Evolutionary conservation across 1,140 invertebrate species (phyloP), one percentile per base, ranked within the genome.

Genomic region (Conus ventricosus): DNA sequence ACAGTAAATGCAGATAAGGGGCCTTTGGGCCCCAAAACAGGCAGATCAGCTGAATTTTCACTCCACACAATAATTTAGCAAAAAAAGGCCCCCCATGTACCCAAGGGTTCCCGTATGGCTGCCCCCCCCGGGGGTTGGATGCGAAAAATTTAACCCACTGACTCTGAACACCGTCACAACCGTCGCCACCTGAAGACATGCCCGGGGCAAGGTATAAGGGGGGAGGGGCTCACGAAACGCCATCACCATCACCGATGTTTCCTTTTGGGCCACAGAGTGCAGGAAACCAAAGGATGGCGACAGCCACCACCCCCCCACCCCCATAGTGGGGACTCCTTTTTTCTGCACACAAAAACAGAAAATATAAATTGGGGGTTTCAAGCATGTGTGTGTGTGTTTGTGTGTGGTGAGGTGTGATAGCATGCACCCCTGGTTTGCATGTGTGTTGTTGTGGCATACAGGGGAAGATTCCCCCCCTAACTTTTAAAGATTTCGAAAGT

Each of bases 251-350:
- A 20, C 55, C 17, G 27, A 60, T 57, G n/a, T 7, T 27, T 85
- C 84, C 84, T 85, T 85, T 57, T 85, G 84, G 5, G 60, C 60
- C 55, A 85, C 1, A n/a, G 84, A 25, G 54, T 39, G 20, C 23
- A 85, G 15, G 67, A 67, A 67, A 6, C 23, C 54, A 85, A n/a
- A 60, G 25, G 39, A 85, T 20, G 54, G 84, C 60, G 11, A 39
- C 39, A 4, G 84, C 84, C 60, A 85, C 84, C 7, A 85, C 60
- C 4, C 84, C 84, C 84, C 0, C 71, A 71, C 0, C 84, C 84
- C 84, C 84, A 85, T n/a, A 85, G n/a, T 63, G 60, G 60, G 84
- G 84, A 57, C 27, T 85, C 84, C 60, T 85, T 85, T 51, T 85
- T 57, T 25, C 84, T 85, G 82, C 53, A 84, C 53, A n/a, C 3